Base-by-base conservation (phyloP, 2,888 invertebrate genomes). In the Drosophila falleni region DNA sequence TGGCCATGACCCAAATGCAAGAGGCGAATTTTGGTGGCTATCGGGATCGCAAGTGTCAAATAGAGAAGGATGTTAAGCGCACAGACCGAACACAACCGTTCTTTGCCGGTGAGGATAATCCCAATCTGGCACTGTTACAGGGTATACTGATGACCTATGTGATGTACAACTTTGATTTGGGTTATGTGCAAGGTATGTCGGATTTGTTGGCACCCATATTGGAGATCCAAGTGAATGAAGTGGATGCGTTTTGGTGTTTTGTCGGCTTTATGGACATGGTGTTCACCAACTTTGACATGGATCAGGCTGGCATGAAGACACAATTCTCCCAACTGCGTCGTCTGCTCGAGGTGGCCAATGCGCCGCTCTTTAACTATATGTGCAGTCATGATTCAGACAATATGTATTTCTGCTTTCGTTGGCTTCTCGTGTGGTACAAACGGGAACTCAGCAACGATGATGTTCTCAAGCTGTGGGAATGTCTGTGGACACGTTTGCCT, bases 331-430 rank as follows among this genome's bases (percentile, higher is more conserved):
- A 98, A 90, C 93, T 99, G 50, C 96, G 97, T 82, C 95, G 95
- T 42, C 93, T 99, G 61, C 92, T 99, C 13, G 94, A 95, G 78
- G 96, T 97, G 87, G 95, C 96, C 16, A 97, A 97, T 90, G 98
- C 98, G 0, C 95, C 95, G 68, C 94, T 99, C 44, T 97, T 97
- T 55, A 95, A 95, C 58, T 98, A 99, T 92, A 94, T 99, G 74
- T 95, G 96, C 62, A 82, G 85, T 1, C 90, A 92, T 42, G 92
- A 91, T 15, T 94, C 94, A 0, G 97, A 97, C 5, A 99, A 99
- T 92, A 98, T 99, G 97, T 99, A 98, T 93, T 99, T 99, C 93
- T 98, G 98, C 92, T 99, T 99, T 93, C 96, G 99, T 10, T 99
- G 99, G 99, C 94, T 99, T 31, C 94, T 99, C 11, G 98, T 99